Conservation (phyloP, 2,888 invertebrate genomes). For the Drosophila longiperda region DNA sequence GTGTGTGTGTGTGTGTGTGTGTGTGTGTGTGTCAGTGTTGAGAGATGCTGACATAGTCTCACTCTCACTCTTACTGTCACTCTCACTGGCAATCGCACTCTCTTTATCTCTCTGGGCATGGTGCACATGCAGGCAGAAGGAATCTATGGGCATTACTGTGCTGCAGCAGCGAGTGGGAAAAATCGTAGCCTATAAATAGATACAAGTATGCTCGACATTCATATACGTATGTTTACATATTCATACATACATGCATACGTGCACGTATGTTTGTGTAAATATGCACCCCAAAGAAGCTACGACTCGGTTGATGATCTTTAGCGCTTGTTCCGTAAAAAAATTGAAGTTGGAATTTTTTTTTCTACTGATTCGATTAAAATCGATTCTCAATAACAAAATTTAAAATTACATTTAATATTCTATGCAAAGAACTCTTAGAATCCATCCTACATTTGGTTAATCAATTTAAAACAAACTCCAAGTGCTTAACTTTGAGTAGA, state of each 20-base stretch:
- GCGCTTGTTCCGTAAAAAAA: slow-evolving; percentile 15
- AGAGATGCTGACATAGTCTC: slow-evolving; percentile 9
- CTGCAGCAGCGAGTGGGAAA: slow-evolving; percentile 63
- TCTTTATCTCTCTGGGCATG: slow-evolving; percentile 23
- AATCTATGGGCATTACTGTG: slow-evolving; percentile 63
- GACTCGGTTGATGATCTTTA: slow-evolving; percentile 65
- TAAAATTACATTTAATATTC: not conserved
- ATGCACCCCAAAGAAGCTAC: slow-evolving; percentile 58
- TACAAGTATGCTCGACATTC: slow-evolving; percentile 51
- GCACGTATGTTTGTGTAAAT: slow-evolving; percentile 10
- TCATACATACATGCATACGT: not conserved
- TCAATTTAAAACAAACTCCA: not conserved
- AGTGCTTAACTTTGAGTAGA: not conserved
- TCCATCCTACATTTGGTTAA: not conserved
- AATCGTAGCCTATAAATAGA: slow-evolving; percentile 77
- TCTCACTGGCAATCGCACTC: not conserved
- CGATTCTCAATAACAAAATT: not conserved
- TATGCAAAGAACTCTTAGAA: not conserved
- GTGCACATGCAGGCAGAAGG: slow-evolving; percentile 44
- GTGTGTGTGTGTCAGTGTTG: slow-evolving; percentile 7
- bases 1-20: slow-evolving; percentile 10
- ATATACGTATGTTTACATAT: slow-evolving; percentile 6
- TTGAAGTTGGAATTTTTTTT: slow-evolving; percentile 21
- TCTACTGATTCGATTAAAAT: not conserved
- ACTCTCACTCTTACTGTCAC: not conserved